These are phyloP conservation scores for Eulacestoma nigropectus DNA, from an alignment of 2,113 vertebrate genomes.

Conservation along the genomic window DNA sequence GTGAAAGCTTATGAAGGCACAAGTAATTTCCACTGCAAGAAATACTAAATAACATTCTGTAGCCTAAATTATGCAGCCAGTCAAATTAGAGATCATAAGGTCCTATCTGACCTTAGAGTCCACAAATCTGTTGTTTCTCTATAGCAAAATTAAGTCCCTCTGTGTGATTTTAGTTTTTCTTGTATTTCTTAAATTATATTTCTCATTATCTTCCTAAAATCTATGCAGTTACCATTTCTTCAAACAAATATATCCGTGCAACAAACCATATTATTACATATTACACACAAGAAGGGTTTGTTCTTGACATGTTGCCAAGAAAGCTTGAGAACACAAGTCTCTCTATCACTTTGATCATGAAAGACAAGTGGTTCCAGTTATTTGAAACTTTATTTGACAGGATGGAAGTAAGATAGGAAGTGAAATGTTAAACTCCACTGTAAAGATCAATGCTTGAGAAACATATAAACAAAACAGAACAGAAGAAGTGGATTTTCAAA, in stretches of 20 bases:
- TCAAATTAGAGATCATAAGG: background rate
- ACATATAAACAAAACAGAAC: background rate
- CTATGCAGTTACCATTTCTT: background rate
- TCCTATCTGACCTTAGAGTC: background rate
- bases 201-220: background rate
- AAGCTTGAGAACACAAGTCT: slow-evolving; percentile 46
- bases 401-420: slow-evolving; percentile 57
- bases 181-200: background rate
- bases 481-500: slow-evolving; percentile 16
- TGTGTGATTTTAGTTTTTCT: background rate
- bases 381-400: slow-evolving; percentile 62
- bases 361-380: slow-evolving; percentile 58
- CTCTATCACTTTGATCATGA: slow-evolving; percentile 62
- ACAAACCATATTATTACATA: background rate
- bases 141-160: background rate
- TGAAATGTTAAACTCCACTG: slow-evolving; percentile 40
- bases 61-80: background rate
- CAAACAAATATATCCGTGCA: background rate
- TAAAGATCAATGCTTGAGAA: slow-evolving; percentile 54
- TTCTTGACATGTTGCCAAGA: slow-evolving; percentile 31
- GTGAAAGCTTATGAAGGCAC: background rate
- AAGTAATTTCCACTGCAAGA: background rate
- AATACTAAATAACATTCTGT: background rate
- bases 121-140: background rate
- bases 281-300: background rate